phyloP scores from a whole-genome alignment of 2,797 vertebrate genomes.

The Sebastes kiyomatsui region DNA sequence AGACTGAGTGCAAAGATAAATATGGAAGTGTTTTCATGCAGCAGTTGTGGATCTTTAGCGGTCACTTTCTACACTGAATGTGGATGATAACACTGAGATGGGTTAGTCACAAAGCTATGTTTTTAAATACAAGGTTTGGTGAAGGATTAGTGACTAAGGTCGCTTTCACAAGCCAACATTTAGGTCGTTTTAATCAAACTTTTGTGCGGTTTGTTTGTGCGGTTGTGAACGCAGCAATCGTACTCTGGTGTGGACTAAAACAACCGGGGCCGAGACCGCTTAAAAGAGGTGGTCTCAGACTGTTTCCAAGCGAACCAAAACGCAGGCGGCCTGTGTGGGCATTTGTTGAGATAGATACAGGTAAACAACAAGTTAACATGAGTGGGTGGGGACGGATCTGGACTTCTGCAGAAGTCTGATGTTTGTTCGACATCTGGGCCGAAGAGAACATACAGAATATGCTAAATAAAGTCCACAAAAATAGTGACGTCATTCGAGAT shows the following conservation, averaged over 20 bases:
- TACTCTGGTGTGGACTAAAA: too few species aligned
- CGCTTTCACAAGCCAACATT: background rate
- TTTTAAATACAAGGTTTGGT: constrained; percentile 13
- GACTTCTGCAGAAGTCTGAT: too few species aligned
- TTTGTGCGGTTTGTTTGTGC: background rate
- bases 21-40: constrained; percentile 61
- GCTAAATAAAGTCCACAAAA: background rate
- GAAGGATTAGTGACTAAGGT: constrained; percentile 20
- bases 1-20: constrained; percentile 51
- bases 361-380: background rate
- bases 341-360: too few species aligned
- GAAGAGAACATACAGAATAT: background rate
- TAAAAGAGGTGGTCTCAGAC: too few species aligned
- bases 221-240: too few species aligned
- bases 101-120: constrained; percentile 66
- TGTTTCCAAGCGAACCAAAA: too few species aligned
- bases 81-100: constrained; percentile 55
- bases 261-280: too few species aligned
- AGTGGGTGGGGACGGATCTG: background rate
- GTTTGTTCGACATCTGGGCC: too few species aligned
- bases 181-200: background rate
- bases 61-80: constrained; percentile 18
- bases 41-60: constrained; percentile 25
- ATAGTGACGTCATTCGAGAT: background rate
- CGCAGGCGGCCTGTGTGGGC: too few species aligned